Evolutionary conservation across 2,113 vertebrate species (phyloP).

Genomic region (Gymnocephalus cernua): DNA sequence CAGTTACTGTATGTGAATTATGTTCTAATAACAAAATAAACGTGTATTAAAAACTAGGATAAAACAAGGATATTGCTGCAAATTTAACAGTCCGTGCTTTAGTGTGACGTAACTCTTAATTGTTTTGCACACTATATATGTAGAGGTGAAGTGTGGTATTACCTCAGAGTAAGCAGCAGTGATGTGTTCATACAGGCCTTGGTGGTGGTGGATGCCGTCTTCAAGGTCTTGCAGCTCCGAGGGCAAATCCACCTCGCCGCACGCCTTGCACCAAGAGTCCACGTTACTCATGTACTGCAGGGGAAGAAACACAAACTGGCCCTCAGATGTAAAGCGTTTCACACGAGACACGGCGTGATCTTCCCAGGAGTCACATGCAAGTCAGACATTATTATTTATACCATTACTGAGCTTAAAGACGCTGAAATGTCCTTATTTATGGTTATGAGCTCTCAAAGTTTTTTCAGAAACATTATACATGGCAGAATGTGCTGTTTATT

Average conservation of each 20-base stretch:
- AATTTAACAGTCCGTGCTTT: neutral
- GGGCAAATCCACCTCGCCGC: constrained; percentile 95
- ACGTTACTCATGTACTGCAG: constrained; percentile 97
- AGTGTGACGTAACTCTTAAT: neutral
- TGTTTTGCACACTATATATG: neutral
- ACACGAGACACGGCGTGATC: neutral
- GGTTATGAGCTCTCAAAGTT: neutral
- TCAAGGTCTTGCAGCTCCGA: constrained; percentile 98
- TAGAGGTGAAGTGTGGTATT: neutral
- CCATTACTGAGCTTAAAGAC: constrained; percentile 9
- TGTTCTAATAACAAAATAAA: neutral
- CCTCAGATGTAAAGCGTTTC: constrained; percentile 7
- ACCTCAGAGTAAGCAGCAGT: constrained; percentile 97
- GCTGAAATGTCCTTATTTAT: neutral
- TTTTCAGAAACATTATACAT: constrained; percentile 25
- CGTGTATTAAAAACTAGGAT: neutral
- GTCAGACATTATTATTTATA: constrained; percentile 21
- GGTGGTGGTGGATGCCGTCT: constrained; percentile 98
- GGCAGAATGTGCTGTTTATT: constrained; percentile 18
- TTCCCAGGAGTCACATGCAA: constrained; percentile 34
- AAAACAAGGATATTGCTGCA: neutral
- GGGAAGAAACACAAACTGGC: neutral
- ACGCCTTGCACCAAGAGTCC: constrained; percentile 98
- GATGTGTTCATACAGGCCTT: constrained; percentile 98
- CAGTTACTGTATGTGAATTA: neutral